Conservation (phyloP, 30 jellyfish, hydroid and myxozoan species). For the Sanderia malayensis region DNA sequence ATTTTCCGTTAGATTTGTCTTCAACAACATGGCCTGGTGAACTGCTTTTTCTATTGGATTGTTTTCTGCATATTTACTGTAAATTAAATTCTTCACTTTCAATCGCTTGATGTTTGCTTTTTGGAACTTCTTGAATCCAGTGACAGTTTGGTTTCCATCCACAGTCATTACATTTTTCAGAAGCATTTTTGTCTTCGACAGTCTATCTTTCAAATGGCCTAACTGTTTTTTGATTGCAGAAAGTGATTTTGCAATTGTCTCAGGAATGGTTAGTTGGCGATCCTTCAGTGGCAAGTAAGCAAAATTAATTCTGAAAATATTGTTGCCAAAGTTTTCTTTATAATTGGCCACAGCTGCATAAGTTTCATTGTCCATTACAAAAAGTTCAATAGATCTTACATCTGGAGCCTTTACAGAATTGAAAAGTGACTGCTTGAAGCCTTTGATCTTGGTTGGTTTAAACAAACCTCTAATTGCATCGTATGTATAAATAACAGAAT, state of each 20-base stretch:
- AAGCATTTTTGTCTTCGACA: conserved; percentile 5
- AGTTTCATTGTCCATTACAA: conserved; percentile 26
- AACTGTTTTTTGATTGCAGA: conserved; percentile 20
- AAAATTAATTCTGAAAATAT: conserved; percentile 61
- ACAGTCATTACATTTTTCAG: conserved; percentile 40
- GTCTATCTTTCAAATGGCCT: conserved; percentile 27
- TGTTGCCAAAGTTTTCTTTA: conserved; percentile 59
- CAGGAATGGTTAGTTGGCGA: conserved; percentile 38
- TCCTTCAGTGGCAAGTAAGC: conserved; percentile 15
- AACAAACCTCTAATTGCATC: conserved; percentile 74
- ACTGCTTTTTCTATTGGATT: conserved; percentile 57
- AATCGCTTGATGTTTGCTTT: conserved; percentile 20
- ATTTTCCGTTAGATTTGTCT: conserved; percentile 21
- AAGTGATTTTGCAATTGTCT: conserved; percentile 26
- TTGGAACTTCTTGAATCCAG: conserved; percentile 18
- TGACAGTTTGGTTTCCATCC: conserved; percentile 30
- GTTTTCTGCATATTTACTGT: conserved; percentile 20
- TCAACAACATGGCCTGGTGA: conserved; percentile 27
- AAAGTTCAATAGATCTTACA: conserved; percentile 78
- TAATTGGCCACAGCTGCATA: conserved; percentile 85
- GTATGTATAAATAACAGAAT: conserved; percentile 72
- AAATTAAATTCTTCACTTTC: conserved; percentile 22
- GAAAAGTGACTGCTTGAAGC: conserved; percentile 58
- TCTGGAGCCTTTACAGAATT: conserved; percentile 57
- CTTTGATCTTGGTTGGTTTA: conserved; percentile 82